These are phyloP conservation scores for Heloderma charlesbogerti DNA, from an alignment of 2,113 vertebrate genomes.

Conservation along the genomic window DNA sequence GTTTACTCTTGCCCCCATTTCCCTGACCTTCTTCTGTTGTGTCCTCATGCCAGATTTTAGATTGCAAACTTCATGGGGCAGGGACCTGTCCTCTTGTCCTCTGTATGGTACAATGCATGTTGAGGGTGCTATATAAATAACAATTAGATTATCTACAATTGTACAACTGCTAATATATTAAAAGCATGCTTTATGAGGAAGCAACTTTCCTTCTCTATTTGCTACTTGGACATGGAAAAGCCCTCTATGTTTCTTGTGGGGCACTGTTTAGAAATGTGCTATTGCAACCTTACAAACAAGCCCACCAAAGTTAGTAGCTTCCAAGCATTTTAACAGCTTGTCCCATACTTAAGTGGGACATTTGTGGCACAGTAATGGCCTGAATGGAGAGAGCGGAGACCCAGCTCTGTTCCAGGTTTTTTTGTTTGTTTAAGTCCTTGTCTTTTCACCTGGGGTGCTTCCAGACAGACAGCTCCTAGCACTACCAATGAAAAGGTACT, in stretches of 20 bases:
- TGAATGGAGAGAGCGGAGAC: neutral
- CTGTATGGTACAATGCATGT: neutral
- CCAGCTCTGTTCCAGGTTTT: neutral
- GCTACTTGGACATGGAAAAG: neutral
- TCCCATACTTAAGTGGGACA: no score
- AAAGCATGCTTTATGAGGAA: neutral
- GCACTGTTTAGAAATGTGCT: neutral
- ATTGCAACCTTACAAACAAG: neutral
- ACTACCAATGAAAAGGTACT: neutral
- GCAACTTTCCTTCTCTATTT: neutral
- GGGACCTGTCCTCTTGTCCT: neutral
- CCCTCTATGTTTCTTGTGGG: neutral
- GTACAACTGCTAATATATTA: neutral
- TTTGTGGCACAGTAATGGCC: neutral
- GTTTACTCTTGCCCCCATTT: neutral
- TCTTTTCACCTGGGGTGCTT: no score
- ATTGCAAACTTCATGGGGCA: neutral
- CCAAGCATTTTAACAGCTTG: neutral
- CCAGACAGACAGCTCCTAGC: neutral
- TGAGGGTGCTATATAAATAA: neutral
- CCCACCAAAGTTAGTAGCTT: neutral
- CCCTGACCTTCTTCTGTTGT: neutral
- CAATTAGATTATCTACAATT: neutral
- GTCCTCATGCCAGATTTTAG: neutral
- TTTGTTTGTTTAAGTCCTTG: no score